A percentile compares a stretch with the other conserved stretches of the same genome.
Evolutionary conservation across 1,140 invertebrate species (phyloP).

Genomic region (Bombus cullumanus): DNA sequence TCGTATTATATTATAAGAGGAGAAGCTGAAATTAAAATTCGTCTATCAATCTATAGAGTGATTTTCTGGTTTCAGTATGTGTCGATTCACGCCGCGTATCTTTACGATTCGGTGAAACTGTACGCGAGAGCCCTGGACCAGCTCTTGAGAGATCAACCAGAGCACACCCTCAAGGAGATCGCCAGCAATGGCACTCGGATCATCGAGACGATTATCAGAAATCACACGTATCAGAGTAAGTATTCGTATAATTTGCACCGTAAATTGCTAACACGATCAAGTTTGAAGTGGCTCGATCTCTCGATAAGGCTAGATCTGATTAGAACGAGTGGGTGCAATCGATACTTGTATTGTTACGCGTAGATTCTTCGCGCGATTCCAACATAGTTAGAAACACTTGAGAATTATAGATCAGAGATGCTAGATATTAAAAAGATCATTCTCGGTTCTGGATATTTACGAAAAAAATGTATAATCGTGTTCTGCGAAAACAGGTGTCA

Average conservation of each 20-base stretch:
- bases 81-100: constrained; percentile 96
- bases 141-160: constrained; percentile 85
- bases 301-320: constrained; percentile 26
- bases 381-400: not conserved
- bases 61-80: constrained; percentile 86
- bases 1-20: not conserved
- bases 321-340: not conserved
- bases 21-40: not conserved
- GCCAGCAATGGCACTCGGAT: constrained; percentile 90
- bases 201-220: constrained; percentile 90
- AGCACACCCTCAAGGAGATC: constrained; percentile 87
- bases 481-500: constrained; percentile 88
- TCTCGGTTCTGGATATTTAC: too few species aligned
- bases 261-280: constrained; percentile 1
- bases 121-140: constrained; percentile 94
- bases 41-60: not conserved
- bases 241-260: constrained; percentile 57
- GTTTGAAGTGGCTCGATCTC: constrained; percentile 32
- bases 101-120: constrained; percentile 97
- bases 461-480: not conserved
- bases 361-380: not conserved
- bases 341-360: not conserved
- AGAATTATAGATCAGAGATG: not conserved
- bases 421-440: not conserved
- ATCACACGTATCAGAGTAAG: constrained; percentile 91